Base-by-base conservation (phyloP, 2,113 vertebrate genomes). In the Boulengeromyrus knoepffleri region DNA sequence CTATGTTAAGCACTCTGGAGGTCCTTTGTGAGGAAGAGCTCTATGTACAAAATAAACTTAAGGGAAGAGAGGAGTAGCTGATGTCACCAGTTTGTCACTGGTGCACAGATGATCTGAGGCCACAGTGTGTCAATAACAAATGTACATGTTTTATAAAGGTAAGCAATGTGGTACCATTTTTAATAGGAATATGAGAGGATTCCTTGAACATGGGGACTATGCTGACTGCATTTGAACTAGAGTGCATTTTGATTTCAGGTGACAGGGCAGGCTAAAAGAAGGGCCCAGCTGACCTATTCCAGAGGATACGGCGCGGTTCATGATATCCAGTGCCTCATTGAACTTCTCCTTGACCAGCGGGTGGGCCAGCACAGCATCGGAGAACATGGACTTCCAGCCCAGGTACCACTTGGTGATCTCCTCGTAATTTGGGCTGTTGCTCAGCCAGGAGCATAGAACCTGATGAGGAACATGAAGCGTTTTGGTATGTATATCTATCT, bases 341-440 rank as follows among this genome's bases (percentile, higher is more conserved):
- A 99, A 99, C 89, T 99, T 99, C 91, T 99, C 98, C 93, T 99
- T 99, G 94, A 99, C 94, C 0, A 98, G 96, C 0, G 97, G 97
- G 84, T 98, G 98, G 1, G 97, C 96, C 92, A 99, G 90, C 91
- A 99, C 95, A 52, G 96, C 94, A 89, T 99, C 99, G 5, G 98
- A 99, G 93, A 99, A 98, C 97, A 98, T 97, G 91, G 96, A 97
- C 93, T 99, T 99, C 99, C 99, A 99, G 6, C 98, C 98, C 89
- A 99, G 94, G 94, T 99, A 99, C 99, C 99, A 99, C 94, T 99
- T 99, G 0, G 98, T 99, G 90, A 99, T 98, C 95, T 99, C 99
- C 90, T 99, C 99, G 0, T 99, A 99, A 91, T 99, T 99, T 9
- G 98, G 98, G 93, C 96, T 99, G 93, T 99, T 99, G 92, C 97